Conservation (phyloP, 2,113 vertebrate species). For the Cathartes aura region DNA sequence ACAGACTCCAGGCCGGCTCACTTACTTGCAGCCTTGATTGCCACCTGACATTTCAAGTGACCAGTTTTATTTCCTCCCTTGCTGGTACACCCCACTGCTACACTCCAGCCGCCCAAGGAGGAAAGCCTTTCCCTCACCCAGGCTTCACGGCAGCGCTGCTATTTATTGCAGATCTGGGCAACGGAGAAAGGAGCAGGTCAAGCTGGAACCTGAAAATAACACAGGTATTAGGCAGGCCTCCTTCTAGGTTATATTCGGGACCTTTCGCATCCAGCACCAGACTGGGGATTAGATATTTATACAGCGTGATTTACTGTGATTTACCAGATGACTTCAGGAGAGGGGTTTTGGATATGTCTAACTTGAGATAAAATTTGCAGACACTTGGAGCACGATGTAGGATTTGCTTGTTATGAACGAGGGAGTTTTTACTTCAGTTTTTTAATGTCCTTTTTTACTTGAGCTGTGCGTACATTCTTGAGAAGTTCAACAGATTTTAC, state of each 20-base stretch:
- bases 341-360: not conserved
- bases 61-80: not conserved
- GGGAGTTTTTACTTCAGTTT: not conserved
- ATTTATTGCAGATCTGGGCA: not conserved
- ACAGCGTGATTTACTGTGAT: not conserved
- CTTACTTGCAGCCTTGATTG: slow-evolving; percentile 5
- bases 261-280: not conserved
- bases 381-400: not conserved
- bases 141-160: not conserved
- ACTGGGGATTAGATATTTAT: not conserved
- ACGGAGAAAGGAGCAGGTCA: not conserved
- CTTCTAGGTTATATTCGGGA: not conserved
- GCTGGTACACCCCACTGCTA: accelerated
- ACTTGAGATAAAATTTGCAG: slow-evolving; percentile 3
- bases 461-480: not conserved
- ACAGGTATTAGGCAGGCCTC: not conserved
- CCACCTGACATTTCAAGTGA: slow-evolving; percentile 8
- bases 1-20: not conserved
- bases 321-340: not conserved
- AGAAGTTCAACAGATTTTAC: not conserved
- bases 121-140: not conserved
- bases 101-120: not conserved
- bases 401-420: not conserved
- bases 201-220: not conserved
- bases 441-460: not conserved